Percentiles rank a stretch among this genome's conserved stretches.
Evolutionary conservation across 2,113 vertebrate genomes (phyloP).

Genomic region (Gymnogyps californianus): DNA sequence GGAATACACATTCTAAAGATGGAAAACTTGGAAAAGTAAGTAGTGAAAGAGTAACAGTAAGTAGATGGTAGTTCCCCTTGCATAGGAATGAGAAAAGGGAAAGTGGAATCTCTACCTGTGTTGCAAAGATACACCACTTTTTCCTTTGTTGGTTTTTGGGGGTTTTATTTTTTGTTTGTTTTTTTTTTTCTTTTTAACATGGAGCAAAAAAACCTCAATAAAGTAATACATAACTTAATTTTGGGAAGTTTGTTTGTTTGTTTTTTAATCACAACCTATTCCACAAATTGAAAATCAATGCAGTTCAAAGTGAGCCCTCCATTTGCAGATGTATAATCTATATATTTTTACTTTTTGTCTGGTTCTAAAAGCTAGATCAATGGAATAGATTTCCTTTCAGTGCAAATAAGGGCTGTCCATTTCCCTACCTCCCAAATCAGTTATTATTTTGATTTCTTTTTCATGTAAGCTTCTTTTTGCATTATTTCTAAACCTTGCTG

Average conservation of each 20-base stretch:
- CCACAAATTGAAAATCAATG: neutral
- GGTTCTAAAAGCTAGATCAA: neutral
- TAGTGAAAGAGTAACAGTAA: neutral
- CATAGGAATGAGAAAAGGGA: neutral
- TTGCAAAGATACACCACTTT: neutral
- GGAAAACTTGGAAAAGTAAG: neutral
- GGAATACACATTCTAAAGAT: neutral
- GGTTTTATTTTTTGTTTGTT: neutral
- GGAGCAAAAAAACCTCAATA: neutral
- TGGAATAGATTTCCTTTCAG: neutral
- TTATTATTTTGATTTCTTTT: neutral
- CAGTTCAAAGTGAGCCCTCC: neutral
- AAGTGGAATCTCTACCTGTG: neutral
- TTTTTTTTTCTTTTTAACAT: neutral
- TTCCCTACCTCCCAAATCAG: neutral
- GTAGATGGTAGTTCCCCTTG: neutral
- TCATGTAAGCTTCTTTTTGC: neutral
- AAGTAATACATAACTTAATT: neutral
- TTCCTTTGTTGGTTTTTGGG: neutral
- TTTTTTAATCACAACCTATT: neutral
- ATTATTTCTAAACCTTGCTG: neutral
- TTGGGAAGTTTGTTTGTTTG: accelerated
- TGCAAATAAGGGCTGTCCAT: neutral
- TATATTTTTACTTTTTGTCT: neutral
- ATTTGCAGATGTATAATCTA: neutral